Evolutionary conservation across 1,140 invertebrate genomes (phyloP), one percentile per base, ranked within the genome.

Genomic region (Medauroidea extradentata): DNA sequence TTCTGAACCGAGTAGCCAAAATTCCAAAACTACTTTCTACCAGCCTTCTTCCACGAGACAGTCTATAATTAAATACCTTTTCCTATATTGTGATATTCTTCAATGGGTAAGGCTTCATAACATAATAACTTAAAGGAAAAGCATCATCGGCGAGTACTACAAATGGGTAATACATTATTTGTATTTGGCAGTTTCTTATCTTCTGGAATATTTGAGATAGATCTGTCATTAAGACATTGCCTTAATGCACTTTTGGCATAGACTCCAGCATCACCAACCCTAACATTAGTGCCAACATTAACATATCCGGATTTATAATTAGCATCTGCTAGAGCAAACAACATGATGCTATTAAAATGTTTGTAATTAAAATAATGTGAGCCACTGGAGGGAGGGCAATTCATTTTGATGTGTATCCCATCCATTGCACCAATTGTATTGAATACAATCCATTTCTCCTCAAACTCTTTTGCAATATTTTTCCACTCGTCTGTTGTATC

Each of bases 351-450:
- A 39, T 66, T 71, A 34, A 58, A 69, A 3, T 59, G 38, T 43
- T 75, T 75, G 29, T 73, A 68, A 53, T 73, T 75, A 27, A 63
- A 69, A 61, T 58, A 74, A 11, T 53, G 34, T 4, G 63, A 57
- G 19, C 73, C 68, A 44, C 62, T 60, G 18, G 55, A 61, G 18
- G 27, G 13, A 14, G 69, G 69, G 1, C 43, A 54, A 16, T 61
- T 41, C 44, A 72, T 70, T 21, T 60, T n/a, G 16, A 75, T 49
- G 50, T 75, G 71, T 41, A 72, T 75, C 24, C 50, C 24, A 53
- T 29, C 50, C 50, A 53, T 27, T 25, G 50, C 50, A n/a, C 4
- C 50, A 14, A 13, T 70, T 65, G 54, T 74, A 49, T 67, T 59
- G 3, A 63, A 72, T 51, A 73, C 71, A 58, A 65, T 58, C 65